These are phyloP conservation scores for Poeciliopsis occidentalis DNA, from an alignment of 2,113 vertebrate genomes.

Conservation along the genomic window DNA sequence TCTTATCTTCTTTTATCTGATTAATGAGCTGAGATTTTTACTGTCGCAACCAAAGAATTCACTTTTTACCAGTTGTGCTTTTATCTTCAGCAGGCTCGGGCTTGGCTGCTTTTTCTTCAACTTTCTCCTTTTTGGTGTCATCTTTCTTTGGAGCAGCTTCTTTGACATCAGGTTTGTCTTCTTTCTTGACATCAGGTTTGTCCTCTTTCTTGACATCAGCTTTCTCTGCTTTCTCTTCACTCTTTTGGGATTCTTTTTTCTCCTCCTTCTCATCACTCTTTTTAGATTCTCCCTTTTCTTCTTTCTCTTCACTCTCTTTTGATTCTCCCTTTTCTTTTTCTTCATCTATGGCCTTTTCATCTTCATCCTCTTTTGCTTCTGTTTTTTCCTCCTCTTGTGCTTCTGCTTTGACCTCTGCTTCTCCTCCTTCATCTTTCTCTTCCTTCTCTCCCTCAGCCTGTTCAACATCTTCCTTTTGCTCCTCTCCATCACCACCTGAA, in stretches of 20 bases:
- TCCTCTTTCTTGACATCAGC: slow-evolving; percentile 16
- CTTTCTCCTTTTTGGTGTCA: slow-evolving; percentile 61
- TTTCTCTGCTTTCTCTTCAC: slow-evolving; percentile 1
- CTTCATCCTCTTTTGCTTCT: slow-evolving; percentile 42
- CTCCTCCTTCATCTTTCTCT: slow-evolving; percentile 40
- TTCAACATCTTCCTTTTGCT: slow-evolving; percentile 47
- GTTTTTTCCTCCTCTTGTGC: slow-evolving; percentile 47
- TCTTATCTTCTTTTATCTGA: slow-evolving; percentile 25
- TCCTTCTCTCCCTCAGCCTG: slow-evolving; percentile 46
- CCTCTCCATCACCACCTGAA: slow-evolving; percentile 58
- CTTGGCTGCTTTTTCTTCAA: slow-evolving; percentile 52
- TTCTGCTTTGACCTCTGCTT: slow-evolving; percentile 42
- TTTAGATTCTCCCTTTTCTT: slow-evolving; percentile 12
- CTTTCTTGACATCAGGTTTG: slow-evolving; percentile 31
- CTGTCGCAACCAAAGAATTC: slow-evolving; percentile 21
- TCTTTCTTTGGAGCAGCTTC: slow-evolving; percentile 44
- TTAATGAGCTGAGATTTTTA: slow-evolving; percentile 36
- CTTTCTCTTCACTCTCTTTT: slow-evolving; percentile 25
- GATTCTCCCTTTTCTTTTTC: slow-evolving; percentile 22
- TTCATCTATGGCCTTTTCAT: slow-evolving; percentile 17
- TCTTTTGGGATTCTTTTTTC: no score
- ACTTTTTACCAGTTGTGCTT: slow-evolving; percentile 61
- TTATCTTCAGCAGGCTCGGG: slow-evolving; percentile 49
- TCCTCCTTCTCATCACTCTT: slow-evolving; percentile 5
- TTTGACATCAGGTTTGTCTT: slow-evolving; percentile 34